Conservation (phyloP, 2,113 vertebrate genomes). For the Hydropotes inermis region DNA sequence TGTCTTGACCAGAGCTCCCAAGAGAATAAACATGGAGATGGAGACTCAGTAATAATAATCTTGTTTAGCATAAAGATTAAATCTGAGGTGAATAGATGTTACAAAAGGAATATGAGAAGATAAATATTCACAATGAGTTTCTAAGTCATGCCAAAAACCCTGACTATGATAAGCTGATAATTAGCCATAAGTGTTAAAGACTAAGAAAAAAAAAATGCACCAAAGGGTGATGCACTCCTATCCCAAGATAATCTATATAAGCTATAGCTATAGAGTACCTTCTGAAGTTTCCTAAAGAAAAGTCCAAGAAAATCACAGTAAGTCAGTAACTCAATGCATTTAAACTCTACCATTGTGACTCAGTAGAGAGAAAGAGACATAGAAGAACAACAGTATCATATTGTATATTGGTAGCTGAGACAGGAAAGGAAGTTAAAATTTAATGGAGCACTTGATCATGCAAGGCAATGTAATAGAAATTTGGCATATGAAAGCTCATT, state of each 20-base stretch:
- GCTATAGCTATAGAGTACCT: background rate
- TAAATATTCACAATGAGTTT: conserved; percentile 25
- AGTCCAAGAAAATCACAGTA: background rate
- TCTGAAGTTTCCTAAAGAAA: conserved; percentile 15
- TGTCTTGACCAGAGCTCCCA: background rate
- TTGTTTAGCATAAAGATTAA: background rate
- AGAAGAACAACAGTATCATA: background rate
- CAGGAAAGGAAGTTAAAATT: conserved; percentile 34
- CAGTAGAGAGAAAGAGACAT: background rate
- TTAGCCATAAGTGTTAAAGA: background rate
- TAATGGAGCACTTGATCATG: conserved; percentile 2
- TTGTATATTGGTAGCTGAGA: background rate
- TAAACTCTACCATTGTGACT: background rate
- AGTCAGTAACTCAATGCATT: conserved; percentile 19
- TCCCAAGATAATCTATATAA: background rate
- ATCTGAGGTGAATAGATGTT: background rate
- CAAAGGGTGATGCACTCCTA: background rate
- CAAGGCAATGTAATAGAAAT: background rate
- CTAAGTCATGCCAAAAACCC: background rate
- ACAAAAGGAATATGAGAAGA: background rate
- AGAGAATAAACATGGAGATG: background rate
- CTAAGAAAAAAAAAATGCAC: background rate
- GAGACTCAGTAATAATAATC: background rate
- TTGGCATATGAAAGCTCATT: background rate
- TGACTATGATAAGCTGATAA: background rate